These are phyloP conservation scores for Hoplias malabaricus DNA, from an alignment of 2,113 vertebrate species.

Conservation along the genomic window DNA sequence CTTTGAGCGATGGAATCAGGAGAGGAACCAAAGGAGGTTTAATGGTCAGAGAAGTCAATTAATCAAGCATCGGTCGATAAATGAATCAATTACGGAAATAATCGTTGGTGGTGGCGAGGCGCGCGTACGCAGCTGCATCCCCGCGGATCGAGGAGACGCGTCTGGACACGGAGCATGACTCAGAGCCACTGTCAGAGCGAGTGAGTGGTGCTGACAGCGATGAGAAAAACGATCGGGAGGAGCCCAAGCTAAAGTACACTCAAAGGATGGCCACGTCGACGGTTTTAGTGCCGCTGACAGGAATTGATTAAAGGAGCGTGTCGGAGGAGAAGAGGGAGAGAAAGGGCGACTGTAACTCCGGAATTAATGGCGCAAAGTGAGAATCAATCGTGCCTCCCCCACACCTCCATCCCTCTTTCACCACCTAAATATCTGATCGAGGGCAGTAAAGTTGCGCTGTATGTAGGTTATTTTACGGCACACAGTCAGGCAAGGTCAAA, in stretches of 20 bases:
- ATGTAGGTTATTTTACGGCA: not conserved
- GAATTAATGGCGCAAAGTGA: constrained; percentile 39
- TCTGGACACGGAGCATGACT: constrained; percentile 3
- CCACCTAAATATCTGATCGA: not conserved
- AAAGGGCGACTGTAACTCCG: constrained; percentile 29
- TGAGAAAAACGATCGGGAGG: constrained; percentile 19
- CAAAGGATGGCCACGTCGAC: constrained; percentile 39
- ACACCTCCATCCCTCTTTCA: not conserved
- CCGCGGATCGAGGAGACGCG: not conserved
- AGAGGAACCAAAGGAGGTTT: not conserved
- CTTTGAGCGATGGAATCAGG: not conserved
- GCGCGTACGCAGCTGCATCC: not conserved
- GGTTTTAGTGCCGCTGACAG: constrained; percentile 45
- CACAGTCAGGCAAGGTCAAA: not conserved
- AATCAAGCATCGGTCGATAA: not conserved
- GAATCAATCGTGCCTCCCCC: constrained; percentile 34
- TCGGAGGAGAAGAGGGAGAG: constrained; percentile 27
- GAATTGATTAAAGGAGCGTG: constrained; percentile 54
- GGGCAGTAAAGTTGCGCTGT: constrained; percentile 1
- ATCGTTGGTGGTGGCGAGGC: not conserved
- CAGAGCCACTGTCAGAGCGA: not conserved
- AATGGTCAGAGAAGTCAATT: not conserved
- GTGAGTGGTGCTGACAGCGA: not conserved
- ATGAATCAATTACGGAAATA: not conserved
- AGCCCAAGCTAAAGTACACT: constrained; percentile 25